Conservation (phyloP, 1,140 invertebrate species). For the Sitophilus oryzae region DNA sequence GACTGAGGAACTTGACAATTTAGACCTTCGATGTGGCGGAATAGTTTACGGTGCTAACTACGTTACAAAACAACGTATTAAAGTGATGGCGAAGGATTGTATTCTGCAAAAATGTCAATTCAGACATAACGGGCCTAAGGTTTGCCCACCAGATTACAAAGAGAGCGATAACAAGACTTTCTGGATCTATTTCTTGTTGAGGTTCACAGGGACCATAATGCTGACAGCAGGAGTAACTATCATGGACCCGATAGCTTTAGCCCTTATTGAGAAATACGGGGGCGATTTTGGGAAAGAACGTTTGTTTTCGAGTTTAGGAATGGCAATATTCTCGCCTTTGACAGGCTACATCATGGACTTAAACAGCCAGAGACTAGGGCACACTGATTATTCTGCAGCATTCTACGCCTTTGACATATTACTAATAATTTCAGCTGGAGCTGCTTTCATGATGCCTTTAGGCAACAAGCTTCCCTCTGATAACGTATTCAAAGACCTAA, state of each 20-base stretch:
- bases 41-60: slow-evolving; percentile 56
- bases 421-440: slow-evolving; percentile 60
- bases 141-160: slow-evolving; percentile 67
- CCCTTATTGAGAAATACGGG: slow-evolving; percentile 71
- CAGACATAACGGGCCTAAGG: slow-evolving; percentile 59
- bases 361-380: slow-evolving; percentile 54
- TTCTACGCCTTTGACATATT: slow-evolving; percentile 70
- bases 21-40: slow-evolving; percentile 65
- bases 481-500: slow-evolving; percentile 61
- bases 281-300: slow-evolving; percentile 75
- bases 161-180: slow-evolving; percentile 68
- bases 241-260: slow-evolving; percentile 75
- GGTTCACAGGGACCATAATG: slow-evolving; percentile 71
- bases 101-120: slow-evolving; percentile 68
- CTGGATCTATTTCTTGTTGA: slow-evolving; percentile 69
- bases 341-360: slow-evolving; percentile 71
- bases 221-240: slow-evolving; percentile 69
- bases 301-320: slow-evolving; percentile 70
- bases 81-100: slow-evolving; percentile 47
- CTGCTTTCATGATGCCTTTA: slow-evolving; percentile 65
- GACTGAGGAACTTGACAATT: slow-evolving; percentile 60
- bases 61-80: slow-evolving; percentile 48
- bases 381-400: slow-evolving; percentile 71
- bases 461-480: slow-evolving; percentile 66
- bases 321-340: slow-evolving; percentile 74